phyloP scores from a whole-genome alignment of 64 coral and sea anemone genomes.

The Hydrozoanthus tunicans region DNA sequence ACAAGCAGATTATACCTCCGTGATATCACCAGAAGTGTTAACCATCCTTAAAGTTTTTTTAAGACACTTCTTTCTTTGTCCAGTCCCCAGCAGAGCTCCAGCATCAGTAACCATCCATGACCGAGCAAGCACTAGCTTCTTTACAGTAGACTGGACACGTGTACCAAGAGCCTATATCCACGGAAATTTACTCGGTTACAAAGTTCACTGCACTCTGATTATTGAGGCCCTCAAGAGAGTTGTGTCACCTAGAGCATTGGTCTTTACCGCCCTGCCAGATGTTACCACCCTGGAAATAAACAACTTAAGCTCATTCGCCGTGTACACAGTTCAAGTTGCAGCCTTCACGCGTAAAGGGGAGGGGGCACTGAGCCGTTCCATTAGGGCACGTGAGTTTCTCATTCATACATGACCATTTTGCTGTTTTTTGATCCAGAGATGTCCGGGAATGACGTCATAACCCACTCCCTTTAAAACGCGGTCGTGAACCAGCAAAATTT shows the following conservation, averaged over 20 bases:
- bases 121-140: neutral
- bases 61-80: neutral
- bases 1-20: no score
- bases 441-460: neutral
- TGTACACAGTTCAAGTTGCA: constrained; percentile 40
- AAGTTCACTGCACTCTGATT: constrained; percentile 53
- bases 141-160: constrained; percentile 50
- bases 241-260: neutral
- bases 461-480: no score
- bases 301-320: constrained; percentile 11
- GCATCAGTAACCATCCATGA: neutral
- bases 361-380: constrained; percentile 37
- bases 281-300: neutral
- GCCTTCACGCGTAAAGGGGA: constrained; percentile 41
- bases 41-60: no score
- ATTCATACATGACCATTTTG: neutral
- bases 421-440: neutral
- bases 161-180: constrained; percentile 53
- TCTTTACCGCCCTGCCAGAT: neutral
- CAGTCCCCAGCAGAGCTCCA: constrained; percentile 62
- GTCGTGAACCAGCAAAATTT: no score
- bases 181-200: constrained; percentile 62
- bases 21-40: no score
- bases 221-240: constrained; percentile 11
- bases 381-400: constrained; percentile 48